Evolutionary conservation across 2,797 vertebrate species (phyloP).

Genomic region (Melanogrammus aeglefinus): DNA sequence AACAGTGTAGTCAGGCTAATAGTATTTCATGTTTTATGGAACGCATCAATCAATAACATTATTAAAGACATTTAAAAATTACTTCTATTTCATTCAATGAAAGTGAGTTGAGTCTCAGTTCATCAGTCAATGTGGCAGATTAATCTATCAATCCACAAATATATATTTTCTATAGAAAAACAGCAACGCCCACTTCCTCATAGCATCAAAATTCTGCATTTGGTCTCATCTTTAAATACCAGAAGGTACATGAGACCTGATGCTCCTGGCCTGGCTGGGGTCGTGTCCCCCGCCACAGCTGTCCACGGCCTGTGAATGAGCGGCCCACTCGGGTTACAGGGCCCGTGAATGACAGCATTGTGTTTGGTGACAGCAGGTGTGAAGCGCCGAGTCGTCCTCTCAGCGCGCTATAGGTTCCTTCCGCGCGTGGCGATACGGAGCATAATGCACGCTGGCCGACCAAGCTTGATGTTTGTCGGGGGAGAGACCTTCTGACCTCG

Average conservation of each 20-base stretch:
- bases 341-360: conserved; percentile 45
- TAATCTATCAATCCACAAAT: neutral
- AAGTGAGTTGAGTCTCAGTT: too few species aligned
- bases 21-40: neutral
- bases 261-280: neutral
- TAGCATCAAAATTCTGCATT: neutral
- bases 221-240: neutral
- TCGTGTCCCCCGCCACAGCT: neutral
- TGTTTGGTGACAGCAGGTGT: conserved; percentile 66
- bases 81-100: neutral
- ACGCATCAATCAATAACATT: neutral
- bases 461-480: conserved; percentile 25
- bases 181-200: neutral
- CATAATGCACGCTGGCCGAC: conserved; percentile 28
- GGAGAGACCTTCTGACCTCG: neutral
- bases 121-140: neutral
- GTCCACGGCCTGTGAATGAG: neutral
- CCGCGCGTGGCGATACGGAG: conserved; percentile 29
- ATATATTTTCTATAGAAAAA: neutral
- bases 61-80: neutral
- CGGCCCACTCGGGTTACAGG: conserved; percentile 56
- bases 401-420: neutral
- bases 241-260: neutral
- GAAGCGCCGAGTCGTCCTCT: conserved; percentile 32
- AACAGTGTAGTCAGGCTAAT: neutral